phyloP scores from a whole-genome alignment of 2,113 vertebrate genomes.

The Rhynchopsitta pachyrhyncha region DNA sequence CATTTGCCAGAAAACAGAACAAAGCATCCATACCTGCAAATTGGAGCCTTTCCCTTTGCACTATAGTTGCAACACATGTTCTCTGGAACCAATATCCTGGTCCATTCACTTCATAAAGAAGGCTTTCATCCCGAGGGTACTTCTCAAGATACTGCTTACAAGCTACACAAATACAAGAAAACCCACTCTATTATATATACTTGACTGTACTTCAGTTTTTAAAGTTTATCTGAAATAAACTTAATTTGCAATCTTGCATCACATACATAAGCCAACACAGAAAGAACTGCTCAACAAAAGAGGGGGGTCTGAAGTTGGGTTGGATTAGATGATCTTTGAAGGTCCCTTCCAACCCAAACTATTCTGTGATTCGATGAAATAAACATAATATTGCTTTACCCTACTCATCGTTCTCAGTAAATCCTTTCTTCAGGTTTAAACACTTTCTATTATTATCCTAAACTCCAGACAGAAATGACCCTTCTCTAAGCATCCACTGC shows the following conservation, averaged over 20 bases:
- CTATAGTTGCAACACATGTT: slow-evolving; percentile 67
- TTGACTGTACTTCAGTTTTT: neutral
- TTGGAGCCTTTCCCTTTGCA: slow-evolving; percentile 64
- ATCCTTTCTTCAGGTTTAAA: neutral
- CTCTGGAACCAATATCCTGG: slow-evolving; percentile 80
- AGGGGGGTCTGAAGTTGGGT: neutral
- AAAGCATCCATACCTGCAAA: slow-evolving; percentile 65
- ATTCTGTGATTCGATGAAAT: neutral
- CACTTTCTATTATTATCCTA: neutral
- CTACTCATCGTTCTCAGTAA: neutral
- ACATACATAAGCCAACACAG: neutral
- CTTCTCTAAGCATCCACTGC: neutral
- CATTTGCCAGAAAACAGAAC: neutral
- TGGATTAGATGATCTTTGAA: neutral
- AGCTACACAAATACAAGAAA: slow-evolving; percentile 74
- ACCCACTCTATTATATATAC: neutral
- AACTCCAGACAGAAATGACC: neutral
- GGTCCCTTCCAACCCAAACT: neutral
- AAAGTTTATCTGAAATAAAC: neutral
- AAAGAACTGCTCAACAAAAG: neutral
- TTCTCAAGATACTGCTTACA: slow-evolving; percentile 84
- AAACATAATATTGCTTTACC: neutral
- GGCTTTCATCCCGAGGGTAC: slow-evolving; percentile 77
- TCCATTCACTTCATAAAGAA: slow-evolving; percentile 87
- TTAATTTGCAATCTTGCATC: neutral